These are phyloP conservation scores for Dasyornis broadbenti DNA, from an alignment of 2,113 vertebrate genomes.

Conservation along the genomic window DNA sequence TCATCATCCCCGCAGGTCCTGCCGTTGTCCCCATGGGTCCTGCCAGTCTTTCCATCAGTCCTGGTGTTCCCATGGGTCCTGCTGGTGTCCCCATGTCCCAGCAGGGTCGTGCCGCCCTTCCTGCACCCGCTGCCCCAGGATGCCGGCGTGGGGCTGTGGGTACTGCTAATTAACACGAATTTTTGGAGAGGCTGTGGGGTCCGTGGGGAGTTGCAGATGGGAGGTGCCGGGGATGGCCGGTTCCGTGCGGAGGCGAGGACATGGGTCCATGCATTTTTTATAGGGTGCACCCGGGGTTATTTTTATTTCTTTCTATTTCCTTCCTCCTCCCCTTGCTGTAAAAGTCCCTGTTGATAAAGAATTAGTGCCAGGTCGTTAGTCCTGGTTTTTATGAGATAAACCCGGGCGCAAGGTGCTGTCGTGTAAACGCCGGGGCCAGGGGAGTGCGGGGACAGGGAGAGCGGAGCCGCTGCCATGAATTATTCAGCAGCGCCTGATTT, in stretches of 20 bases:
- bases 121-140: neutral
- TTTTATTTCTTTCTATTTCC: conserved; percentile 40
- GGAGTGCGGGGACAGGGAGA: neutral
- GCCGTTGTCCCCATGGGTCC: neutral
- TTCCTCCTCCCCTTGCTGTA: neutral
- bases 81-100: neutral
- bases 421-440: conserved; percentile 35
- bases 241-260: neutral
- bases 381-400: conserved; percentile 56
- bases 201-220: neutral
- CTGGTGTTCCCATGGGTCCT: neutral
- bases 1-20: neutral
- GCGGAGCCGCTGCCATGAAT: conserved; percentile 40
- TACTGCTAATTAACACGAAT: neutral
- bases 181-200: neutral
- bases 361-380: conserved; percentile 63
- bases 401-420: conserved; percentile 14
- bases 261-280: neutral
- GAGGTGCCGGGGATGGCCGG: neutral
- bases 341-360: conserved; percentile 51
- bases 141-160: neutral
- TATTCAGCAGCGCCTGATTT: conserved; percentile 75
- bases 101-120: neutral
- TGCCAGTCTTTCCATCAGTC: neutral
- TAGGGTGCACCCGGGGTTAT: conserved; percentile 28